phyloP scores from a whole-genome alignment of 2,797 vertebrate genomes.

The Salmo trutta region DNA sequence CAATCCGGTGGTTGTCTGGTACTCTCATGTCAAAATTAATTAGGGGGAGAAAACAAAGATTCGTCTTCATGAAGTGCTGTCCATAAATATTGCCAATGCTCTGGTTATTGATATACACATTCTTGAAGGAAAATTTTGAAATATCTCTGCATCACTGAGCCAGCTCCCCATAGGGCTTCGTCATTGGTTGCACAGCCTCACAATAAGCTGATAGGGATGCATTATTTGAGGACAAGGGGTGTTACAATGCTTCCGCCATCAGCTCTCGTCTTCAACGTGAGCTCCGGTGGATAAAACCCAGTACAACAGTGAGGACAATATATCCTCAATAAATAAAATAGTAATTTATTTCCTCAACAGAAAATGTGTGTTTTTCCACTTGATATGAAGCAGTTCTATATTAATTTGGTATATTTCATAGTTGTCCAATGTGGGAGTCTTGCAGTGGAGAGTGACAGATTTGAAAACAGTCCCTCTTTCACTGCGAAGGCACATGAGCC shows the following conservation, averaged over 20 bases:
- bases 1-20: slow-evolving; percentile 58
- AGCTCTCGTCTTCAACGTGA: not conserved
- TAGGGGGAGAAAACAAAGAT: slow-evolving; percentile 25
- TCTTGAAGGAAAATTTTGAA: not conserved
- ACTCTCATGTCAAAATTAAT: slow-evolving; percentile 43
- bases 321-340: slow-evolving; percentile 49
- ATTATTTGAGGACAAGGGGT: slow-evolving; percentile 2
- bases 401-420: slow-evolving; percentile 47
- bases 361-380: slow-evolving; percentile 45
- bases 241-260: not conserved
- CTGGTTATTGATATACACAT: slow-evolving; percentile 66
- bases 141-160: not conserved
- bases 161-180: not conserved
- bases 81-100: slow-evolving; percentile 19
- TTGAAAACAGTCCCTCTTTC: slow-evolving; percentile 48
- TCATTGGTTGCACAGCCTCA: not conserved
- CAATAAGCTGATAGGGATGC: not conserved
- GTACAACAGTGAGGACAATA: slow-evolving; percentile 6
- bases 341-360: slow-evolving; percentile 21
- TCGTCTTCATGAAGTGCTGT: slow-evolving; percentile 62
- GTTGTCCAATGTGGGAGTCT: slow-evolving; percentile 40
- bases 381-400: slow-evolving; percentile 58
- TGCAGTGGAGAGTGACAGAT: slow-evolving; percentile 13
- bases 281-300: not conserved
- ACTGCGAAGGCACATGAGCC: slow-evolving; percentile 73